Conservation (phyloP, 2,888 invertebrate genomes). For the Margaritifera margaritifera region DNA sequence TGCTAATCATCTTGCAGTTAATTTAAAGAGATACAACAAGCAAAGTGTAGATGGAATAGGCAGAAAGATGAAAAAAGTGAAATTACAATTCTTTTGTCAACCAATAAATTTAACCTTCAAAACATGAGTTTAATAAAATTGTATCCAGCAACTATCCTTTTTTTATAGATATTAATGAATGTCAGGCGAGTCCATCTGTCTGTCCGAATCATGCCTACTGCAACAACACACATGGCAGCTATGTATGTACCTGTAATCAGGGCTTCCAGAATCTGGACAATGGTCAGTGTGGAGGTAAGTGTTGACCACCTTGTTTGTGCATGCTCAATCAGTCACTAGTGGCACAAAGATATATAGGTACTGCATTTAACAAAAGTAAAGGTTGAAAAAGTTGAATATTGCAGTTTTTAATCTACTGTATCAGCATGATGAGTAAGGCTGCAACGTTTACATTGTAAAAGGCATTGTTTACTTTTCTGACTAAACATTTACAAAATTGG, state of each 20-base stretch:
- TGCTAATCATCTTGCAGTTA: no score
- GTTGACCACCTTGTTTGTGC: not conserved
- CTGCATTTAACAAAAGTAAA: no score
- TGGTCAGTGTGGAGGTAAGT: slow-evolving; percentile 31
- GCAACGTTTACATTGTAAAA: no score
- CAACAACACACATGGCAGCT: slow-evolving; percentile 37
- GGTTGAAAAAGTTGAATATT: no score
- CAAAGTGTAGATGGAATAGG: no score
- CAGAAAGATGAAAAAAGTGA: not conserved
- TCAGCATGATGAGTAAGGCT: no score
- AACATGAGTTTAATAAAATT: not conserved
- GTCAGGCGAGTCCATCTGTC: slow-evolving; percentile 8
- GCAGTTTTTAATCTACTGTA: no score
- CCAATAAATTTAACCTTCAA: not conserved
- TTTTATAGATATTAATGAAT: slow-evolving; percentile 40
- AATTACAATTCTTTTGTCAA: not conserved
- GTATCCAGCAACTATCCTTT: not conserved
- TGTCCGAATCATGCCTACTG: slow-evolving; percentile 32
- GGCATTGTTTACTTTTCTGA: no score
- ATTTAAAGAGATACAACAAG: no score
- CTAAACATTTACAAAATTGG: no score
- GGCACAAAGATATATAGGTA: no score
- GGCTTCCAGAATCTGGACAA: slow-evolving; percentile 21
- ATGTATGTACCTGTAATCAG: slow-evolving; percentile 27
- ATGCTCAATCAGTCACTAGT: no score